Evolutionary conservation across 1,140 invertebrate species (phyloP), one percentile per base, ranked within the genome.

Genomic region (Globodera rostochiensis): DNA sequence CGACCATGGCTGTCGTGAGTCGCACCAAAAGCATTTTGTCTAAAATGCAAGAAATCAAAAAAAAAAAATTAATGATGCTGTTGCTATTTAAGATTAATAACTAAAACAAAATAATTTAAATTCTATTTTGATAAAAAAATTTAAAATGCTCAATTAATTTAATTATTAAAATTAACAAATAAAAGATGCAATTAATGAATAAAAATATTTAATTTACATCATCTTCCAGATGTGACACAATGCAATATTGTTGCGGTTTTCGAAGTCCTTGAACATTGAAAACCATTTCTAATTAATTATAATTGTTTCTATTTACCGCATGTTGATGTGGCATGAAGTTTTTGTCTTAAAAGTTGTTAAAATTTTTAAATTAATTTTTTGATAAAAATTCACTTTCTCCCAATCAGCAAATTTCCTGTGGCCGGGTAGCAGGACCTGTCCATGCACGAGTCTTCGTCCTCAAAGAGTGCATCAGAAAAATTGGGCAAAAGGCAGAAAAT

Each of bases 321-420:
- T 7, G 97, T 99, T 25, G 97, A 99, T 0, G 95, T 94, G 6
- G 97, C 94, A 21, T 64, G 13, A 1, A 64, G 15, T 19, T 64
- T 64, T 19, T 64, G 13, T 60, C 13, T 64, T 4, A 19, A 64
- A 64, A 19, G 5, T 19, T 19, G 19, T 19, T 19, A 21, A 64
- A 64, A 19, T 15, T 19, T 19, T 15, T 60, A 60, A 0, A 60
- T 15, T 15, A 60, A 13, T 60, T 15, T 6, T 19, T 64, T 64
- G 0, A 64, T 19, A 11, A 99, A 90, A 81, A 93, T 93, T 85
- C 93, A 92, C 91, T 96, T 95, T 83, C 98, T 92, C 36, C 98
- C 98, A 87, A 99, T 97, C 45, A 99, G 92, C 25, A 99, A 91
- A 91, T 99, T 97, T 79, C 97, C 98, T 11, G 97, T 98, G 19